Percentiles rank a stretch among this genome's conserved stretches.
Conservation (phyloP, 2,888 invertebrate genomes). For the Morpho helenor region DNA sequence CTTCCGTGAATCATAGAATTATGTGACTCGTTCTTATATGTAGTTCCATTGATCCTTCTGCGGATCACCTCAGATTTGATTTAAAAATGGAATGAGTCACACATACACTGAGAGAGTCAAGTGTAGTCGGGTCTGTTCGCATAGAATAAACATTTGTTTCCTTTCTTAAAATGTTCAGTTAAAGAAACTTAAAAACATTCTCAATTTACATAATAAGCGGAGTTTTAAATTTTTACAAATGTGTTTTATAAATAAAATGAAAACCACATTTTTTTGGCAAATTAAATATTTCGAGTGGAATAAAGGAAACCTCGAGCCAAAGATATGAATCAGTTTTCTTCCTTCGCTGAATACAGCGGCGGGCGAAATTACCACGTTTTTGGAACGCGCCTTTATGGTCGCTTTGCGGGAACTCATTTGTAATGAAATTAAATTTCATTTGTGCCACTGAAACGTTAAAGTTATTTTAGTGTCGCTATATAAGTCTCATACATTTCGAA, state of each 20-base stretch:
- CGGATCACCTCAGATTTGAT: too few relatives aligned
- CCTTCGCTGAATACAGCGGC: conserved; percentile 56
- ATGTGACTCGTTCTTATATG: too few relatives aligned
- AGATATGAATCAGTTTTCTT: conserved; percentile 65
- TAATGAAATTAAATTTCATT: conserved; percentile 12
- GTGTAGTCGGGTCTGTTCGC: too few relatives aligned
- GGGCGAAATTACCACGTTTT: conserved; percentile 61
- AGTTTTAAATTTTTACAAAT: conserved; percentile 2
- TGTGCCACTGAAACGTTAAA: conserved; percentile 2
- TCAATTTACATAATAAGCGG: too few relatives aligned
- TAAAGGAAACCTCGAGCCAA: conserved; percentile 46
- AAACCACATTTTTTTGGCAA: conserved; percentile 40
- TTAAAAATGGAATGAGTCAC: too few relatives aligned
- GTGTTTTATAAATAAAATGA: neutral
- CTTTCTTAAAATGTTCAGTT: too few relatives aligned
- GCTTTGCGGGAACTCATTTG: conserved; percentile 9
- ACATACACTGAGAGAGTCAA: too few relatives aligned
- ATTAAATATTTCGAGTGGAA: conserved; percentile 48
- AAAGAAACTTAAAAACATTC: too few relatives aligned
- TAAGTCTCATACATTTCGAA: neutral
- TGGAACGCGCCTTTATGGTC: conserved; percentile 22
- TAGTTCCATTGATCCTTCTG: too few relatives aligned
- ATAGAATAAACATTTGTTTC: too few relatives aligned
- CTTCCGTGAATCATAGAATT: too few relatives aligned
- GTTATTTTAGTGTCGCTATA: conserved; percentile 1